Evolutionary conservation across 1,140 invertebrate species (phyloP).

Genomic region (Eumaeus atala): DNA sequence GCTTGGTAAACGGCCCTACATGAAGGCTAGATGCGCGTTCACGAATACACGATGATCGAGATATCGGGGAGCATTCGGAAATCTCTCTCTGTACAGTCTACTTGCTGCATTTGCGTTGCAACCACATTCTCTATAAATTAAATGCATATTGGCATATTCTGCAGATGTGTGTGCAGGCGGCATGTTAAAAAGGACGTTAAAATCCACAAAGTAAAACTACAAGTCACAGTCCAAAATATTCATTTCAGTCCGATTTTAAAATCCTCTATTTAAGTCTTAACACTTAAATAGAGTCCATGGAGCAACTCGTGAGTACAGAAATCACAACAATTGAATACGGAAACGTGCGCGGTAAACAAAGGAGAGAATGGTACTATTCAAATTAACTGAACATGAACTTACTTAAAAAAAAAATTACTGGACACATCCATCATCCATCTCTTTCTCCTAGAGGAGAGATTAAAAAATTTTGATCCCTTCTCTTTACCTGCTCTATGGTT

Average conservation of each 20-base stretch:
- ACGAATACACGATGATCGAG: too few relatives aligned
- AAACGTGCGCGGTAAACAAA: neutral
- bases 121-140: neutral
- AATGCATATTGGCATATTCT: constrained; percentile 5
- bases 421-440: too few relatives aligned
- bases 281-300: constrained; percentile 1
- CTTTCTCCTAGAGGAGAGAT: too few relatives aligned
- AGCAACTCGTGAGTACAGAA: neutral
- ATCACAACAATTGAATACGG: neutral
- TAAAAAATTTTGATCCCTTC: too few relatives aligned
- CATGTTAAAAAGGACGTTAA: neutral
- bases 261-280: too few relatives aligned
- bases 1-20: too few relatives aligned
- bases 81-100: too few relatives aligned
- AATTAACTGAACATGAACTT: constrained; percentile 2
- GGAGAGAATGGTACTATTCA: constrained; percentile 1
- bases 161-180: neutral
- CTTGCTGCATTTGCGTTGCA: too few relatives aligned
- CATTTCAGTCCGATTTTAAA: neutral
- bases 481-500: too few relatives aligned
- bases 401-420: constrained; percentile 2
- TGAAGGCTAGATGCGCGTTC: too few relatives aligned
- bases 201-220: too few relatives aligned
- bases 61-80: too few relatives aligned
- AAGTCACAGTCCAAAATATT: neutral